Base-by-base conservation (phyloP, 2,888 invertebrate species). In the Lobophora halterata region DNA sequence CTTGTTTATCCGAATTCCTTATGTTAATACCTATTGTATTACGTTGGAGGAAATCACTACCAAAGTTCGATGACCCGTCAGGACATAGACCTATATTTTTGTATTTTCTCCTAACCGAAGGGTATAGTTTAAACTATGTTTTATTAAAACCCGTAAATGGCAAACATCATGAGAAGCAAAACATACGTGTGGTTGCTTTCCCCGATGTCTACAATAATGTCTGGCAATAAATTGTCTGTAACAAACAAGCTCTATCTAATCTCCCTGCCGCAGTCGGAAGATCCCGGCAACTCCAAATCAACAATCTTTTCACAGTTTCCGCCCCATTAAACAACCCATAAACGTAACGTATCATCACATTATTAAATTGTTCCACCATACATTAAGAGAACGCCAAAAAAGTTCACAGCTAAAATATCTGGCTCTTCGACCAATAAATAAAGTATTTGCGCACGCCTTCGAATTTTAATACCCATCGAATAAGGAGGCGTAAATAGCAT, bases 221-320 rank as follows among this genome's bases (percentile, higher is more conserved):
- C 62, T 55, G 56, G 65, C 60, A 64, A 80, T 79, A 77, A 78
- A 80, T 79, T 66, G 58, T 53, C 56, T 58, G 60, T 65, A 68
- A 72, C 75, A 76, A 76, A 74, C 75, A 76, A 70, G 59, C 58
- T 49, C 61, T 70, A 68, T 72, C 67, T 70, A 55, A 61, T 61
- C 58, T 53, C 31, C 46, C 36, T n/a, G 42, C 51, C 39, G 39
- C 55, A 57, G 52, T 54, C 47, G 44, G 49, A 45, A 51, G 35
- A 46, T 51, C 41, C 51, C 43, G 51, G 52, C 50, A 65, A 60
- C 58, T 60, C 57, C 55, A 52, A 66, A 76, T 75, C 74, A 68
- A 67, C 62, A 58, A 73, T 78, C 69, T 77, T 72, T 72, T 69
- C 66, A 70, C 59, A 62, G 62, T 74, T 83, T 83, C 82, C 75